phyloP scores from a whole-genome alignment of 2,888 invertebrate species.

The Latrodectus elegans region DNA sequence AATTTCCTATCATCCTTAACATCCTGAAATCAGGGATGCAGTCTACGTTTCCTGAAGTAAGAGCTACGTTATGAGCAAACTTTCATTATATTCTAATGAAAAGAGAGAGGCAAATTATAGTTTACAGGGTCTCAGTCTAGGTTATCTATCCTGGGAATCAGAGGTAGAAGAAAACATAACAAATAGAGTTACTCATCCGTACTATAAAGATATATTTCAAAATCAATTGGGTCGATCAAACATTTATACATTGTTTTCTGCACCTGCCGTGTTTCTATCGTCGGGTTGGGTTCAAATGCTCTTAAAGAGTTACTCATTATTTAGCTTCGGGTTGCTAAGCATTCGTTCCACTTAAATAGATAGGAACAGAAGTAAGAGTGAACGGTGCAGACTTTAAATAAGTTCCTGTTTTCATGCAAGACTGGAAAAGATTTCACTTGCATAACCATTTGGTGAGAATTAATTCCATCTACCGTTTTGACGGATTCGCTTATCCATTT shows the following conservation, averaged over 20 bases:
- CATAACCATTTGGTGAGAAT: too few relatives aligned
- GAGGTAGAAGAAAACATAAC: neutral
- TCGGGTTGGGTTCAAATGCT: neutral
- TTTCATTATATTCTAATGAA: too few relatives aligned
- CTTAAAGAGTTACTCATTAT: neutral
- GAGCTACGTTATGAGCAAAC: too few relatives aligned
- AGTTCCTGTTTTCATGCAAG: too few relatives aligned
- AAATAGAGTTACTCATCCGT: constrained; percentile 1
- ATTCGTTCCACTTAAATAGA: neutral
- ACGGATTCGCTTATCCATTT: too few relatives aligned
- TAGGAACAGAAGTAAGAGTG: neutral
- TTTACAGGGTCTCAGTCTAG: neutral
- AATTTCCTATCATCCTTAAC: too few relatives aligned
- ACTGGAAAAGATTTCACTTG: too few relatives aligned
- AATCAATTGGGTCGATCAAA: neutral
- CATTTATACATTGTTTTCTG: constrained; percentile 5
- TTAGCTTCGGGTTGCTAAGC: neutral
- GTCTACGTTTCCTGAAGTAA: too few relatives aligned
- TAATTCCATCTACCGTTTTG: too few relatives aligned
- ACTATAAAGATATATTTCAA: neutral
- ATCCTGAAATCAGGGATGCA: too few relatives aligned
- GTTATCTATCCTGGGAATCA: neutral
- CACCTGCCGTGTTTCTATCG: neutral
- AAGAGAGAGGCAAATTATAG: too few relatives aligned
- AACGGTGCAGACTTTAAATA: neutral